Evolutionary conservation across 1,140 invertebrate genomes (phyloP), one percentile per base, ranked within the genome.

Genomic region (Wiebesia pumilae): DNA sequence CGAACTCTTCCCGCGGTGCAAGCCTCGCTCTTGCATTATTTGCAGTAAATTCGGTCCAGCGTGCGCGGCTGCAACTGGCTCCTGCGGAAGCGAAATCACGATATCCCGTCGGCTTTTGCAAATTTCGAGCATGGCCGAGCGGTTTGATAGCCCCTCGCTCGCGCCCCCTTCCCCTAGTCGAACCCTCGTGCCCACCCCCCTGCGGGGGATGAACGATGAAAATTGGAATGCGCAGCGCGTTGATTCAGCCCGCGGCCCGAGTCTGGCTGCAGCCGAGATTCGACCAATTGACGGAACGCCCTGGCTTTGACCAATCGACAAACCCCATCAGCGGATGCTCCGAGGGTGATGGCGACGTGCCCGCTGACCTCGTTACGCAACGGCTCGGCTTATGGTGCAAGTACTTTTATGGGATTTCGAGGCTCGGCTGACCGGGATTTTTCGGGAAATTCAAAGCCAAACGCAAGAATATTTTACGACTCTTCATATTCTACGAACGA

Each of bases 111-210:
- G 87, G 65, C 81, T 81, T 86, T 58, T 82, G 88, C 88, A 88
- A 91, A 91, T 91, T 91, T 91, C 90, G 90, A 90, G 90, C 90
- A 89, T 91, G 89, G 89, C 89, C 90, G 90, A 88, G 85, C 87
- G 89, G 89, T 89, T 91, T 91, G 89, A 91, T 90, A 89, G 90
- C 89, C 89, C 88, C 88, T 88, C 89, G 87, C 84, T 33, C 35
- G n/a, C 80, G 19, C 7, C 27, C 47, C 65, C 38, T 58, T 10
- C 69, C 47, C 69, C 24, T 19, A 19, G 51, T 33, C 47, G 40
- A 62, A 14, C 30, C 35, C 38, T 12, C 43, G 4, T 40, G 38
- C 80, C n/a, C 33, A 3, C 54, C 43, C 30, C 1, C 77, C 65
- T 1, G 24, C 81, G 54, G 51, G 79, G 75, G 86, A 80, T 81